Conservation (phyloP, 2,797 vertebrate species). For the Ctenopoma kingsleyae region DNA sequence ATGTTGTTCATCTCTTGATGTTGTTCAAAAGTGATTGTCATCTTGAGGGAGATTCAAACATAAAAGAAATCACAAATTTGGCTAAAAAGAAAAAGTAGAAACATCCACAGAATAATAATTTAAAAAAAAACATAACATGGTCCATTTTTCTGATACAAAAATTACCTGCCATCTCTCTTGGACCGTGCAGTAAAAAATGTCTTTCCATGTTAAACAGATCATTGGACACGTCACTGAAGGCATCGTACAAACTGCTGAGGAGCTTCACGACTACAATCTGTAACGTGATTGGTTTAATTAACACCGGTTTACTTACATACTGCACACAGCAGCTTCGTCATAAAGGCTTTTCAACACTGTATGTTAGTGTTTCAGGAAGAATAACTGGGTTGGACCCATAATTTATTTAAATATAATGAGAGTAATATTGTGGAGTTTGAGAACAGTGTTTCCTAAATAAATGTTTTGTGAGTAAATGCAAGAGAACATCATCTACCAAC, state of each 20-base stretch:
- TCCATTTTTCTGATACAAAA: constrained; percentile 26
- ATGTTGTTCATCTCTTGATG: constrained; percentile 4
- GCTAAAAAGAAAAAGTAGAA: neutral
- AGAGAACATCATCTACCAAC: constrained; percentile 10
- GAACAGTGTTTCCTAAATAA: neutral
- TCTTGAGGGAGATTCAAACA: constrained; percentile 34
- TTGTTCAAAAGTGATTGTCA: constrained; percentile 33
- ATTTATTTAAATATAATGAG: neutral
- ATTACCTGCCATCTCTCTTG: constrained; percentile 34
- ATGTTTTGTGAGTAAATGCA: constrained; percentile 29
- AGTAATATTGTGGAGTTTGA: constrained; percentile 3
- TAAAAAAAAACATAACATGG: constrained; percentile 6
- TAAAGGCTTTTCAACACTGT: constrained; percentile 4
- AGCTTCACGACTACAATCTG: neutral
- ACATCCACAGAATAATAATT: constrained; percentile 1
- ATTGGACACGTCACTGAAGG: constrained; percentile 16
- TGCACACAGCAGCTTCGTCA: constrained; percentile 7
- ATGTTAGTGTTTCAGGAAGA: constrained; percentile 24
- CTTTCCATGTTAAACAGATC: neutral
- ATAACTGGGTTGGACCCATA: constrained; percentile 41
- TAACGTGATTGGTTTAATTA: constrained; percentile 2
- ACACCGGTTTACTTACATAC: neutral
- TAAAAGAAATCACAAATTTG: constrained; percentile 31
- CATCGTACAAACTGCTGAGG: constrained; percentile 17
- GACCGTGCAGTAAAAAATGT: constrained; percentile 19